phyloP scores from a whole-genome alignment of 2,888 invertebrate species.

The Oligia strigilis region DNA sequence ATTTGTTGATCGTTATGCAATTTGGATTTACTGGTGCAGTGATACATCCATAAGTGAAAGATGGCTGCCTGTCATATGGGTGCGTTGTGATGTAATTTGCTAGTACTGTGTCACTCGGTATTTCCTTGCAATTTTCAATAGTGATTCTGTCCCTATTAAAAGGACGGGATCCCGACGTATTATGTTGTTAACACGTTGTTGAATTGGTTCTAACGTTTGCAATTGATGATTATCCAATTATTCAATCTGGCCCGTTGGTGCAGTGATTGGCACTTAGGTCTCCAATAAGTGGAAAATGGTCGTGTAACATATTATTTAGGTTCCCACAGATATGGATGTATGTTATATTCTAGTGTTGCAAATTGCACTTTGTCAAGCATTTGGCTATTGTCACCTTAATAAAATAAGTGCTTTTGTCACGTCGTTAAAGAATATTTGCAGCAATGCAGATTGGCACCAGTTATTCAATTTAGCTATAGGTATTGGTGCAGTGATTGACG shows the following conservation, averaged over 20 bases:
- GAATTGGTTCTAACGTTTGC: slow-evolving; percentile 43
- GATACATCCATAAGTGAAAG: slow-evolving; percentile 49
- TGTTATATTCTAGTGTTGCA: slow-evolving; percentile 15
- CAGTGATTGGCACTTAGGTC: slow-evolving; percentile 58
- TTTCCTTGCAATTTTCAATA: slow-evolving; percentile 50
- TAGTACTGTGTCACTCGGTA: slow-evolving; percentile 15
- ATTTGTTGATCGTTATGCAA: slow-evolving; percentile 76
- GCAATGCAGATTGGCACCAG: slow-evolving; percentile 2
- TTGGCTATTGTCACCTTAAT: slow-evolving; percentile 15
- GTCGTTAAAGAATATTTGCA: slow-evolving; percentile 21
- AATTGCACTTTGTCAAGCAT: slow-evolving; percentile 35
- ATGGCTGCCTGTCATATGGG: slow-evolving; percentile 46
- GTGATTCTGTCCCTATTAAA: slow-evolving; percentile 37
- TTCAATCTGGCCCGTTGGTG: slow-evolving; percentile 52
- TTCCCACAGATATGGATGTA: slow-evolving; percentile 15
- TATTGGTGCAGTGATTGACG: slow-evolving; percentile 2
- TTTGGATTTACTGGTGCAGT: slow-evolving; percentile 68
- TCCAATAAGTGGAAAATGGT: slow-evolving; percentile 38
- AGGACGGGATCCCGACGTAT: slow-evolving; percentile 24
- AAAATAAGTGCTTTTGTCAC: slow-evolving; percentile 25
- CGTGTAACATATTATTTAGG: slow-evolving; percentile 20
- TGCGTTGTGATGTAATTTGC: slow-evolving; percentile 40
- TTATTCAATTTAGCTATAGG: slow-evolving; percentile 19
- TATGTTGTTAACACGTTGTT: slow-evolving; percentile 44
- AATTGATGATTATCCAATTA: slow-evolving; percentile 54